phyloP scores from a whole-genome alignment of 2,797 vertebrate species.

The Phalloptychus januarius region DNA sequence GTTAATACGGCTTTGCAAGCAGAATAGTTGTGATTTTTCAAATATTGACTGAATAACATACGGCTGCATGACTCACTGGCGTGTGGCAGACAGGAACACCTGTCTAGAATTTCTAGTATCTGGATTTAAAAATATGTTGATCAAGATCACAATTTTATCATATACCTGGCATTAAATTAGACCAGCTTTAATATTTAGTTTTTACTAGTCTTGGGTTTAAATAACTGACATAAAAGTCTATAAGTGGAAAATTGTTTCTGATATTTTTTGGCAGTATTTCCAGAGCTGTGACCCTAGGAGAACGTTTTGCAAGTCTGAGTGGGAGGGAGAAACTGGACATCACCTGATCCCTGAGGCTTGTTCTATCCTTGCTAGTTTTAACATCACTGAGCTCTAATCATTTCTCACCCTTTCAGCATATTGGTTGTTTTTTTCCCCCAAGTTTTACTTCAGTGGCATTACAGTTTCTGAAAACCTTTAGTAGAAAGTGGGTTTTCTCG shows the following conservation, averaged over 20 bases:
- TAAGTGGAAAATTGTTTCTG: background rate
- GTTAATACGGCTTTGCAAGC: background rate
- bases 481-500: conserved; percentile 12
- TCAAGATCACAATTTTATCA: background rate
- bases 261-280: conserved; percentile 1
- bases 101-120: background rate
- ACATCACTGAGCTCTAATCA: conserved; percentile 35
- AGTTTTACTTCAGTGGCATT: background rate
- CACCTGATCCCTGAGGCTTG: conserved; percentile 59
- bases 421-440: conserved; percentile 18
- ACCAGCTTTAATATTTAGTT: background rate
- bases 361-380: conserved; percentile 53
- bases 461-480: background rate
- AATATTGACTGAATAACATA: background rate
- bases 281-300: conserved; percentile 9
- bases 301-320: conserved; percentile 24
- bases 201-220: background rate
- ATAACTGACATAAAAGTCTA: background rate
- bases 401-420: conserved; percentile 43
- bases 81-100: background rate
- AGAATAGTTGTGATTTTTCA: background rate
- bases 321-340: conserved; percentile 34
- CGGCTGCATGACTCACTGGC: background rate
- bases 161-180: background rate
- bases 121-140: background rate